Evolutionary conservation across 2,888 invertebrate genomes (phyloP).

Genomic region (Drosophila eohydei): DNA sequence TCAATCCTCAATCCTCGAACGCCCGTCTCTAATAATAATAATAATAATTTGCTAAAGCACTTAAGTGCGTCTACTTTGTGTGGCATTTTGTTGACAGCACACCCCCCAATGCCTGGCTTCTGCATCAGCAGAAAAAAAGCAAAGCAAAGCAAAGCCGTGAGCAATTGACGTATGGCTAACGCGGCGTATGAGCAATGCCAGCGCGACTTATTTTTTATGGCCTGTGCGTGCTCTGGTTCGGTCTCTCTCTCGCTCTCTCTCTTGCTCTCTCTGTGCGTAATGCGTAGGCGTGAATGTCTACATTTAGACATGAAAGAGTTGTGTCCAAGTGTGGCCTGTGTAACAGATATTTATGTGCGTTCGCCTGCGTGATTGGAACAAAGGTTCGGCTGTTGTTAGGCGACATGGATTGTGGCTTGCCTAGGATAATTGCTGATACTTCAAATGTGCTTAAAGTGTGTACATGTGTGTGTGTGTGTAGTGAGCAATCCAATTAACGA

Average conservation of each 20-base stretch:
- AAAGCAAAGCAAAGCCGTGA: conserved; percentile 45
- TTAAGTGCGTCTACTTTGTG: conserved; percentile 76
- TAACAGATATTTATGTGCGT: conserved; percentile 45
- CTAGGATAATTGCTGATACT: conserved; percentile 41
- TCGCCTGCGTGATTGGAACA: conserved; percentile 51
- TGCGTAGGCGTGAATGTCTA: conserved; percentile 64
- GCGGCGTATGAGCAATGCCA: conserved; percentile 72
- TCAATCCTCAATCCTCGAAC: conserved; percentile 1
- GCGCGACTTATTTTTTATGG: conserved; percentile 59
- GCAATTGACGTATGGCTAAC: conserved; percentile 66
- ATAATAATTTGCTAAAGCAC: conserved; percentile 80
- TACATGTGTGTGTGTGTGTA: neutral
- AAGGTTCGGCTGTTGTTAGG: conserved; percentile 11
- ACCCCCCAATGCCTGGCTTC: neutral
- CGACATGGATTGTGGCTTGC: conserved; percentile 14
- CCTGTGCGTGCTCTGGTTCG: conserved; percentile 25
- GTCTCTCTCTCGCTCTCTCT: neutral
- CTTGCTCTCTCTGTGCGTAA: conserved; percentile 40
- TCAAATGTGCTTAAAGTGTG: conserved; percentile 20
- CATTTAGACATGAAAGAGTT: conserved; percentile 60
- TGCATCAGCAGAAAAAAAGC: conserved; percentile 16
- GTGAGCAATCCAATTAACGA: conserved; percentile 8
- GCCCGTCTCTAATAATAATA: conserved; percentile 57
- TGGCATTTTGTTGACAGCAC: conserved; percentile 57
- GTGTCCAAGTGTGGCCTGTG: conserved; percentile 1